Evolutionary conservation across 2,797 vertebrate species (phyloP).

Genomic region (Dicrostonyx torquatus): DNA sequence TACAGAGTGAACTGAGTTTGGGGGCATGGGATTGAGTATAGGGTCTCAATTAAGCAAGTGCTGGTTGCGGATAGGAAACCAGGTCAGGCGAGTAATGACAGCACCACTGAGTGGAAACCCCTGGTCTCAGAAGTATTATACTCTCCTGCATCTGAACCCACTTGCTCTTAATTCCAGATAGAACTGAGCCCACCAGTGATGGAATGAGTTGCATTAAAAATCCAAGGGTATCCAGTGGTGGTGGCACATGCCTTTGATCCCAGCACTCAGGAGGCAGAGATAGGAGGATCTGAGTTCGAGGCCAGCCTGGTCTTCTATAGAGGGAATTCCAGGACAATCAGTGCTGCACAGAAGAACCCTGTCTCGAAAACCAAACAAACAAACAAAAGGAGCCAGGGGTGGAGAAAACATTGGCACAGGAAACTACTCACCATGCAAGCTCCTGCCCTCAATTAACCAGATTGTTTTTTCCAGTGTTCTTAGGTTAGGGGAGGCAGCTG

Average conservation of each 20-base stretch:
- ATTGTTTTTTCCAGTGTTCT: background rate
- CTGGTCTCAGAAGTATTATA: background rate
- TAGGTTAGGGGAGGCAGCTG: background rate
- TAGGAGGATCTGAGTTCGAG: background rate
- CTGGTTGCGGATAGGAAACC: no score
- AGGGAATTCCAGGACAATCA: background rate
- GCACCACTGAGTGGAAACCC: background rate
- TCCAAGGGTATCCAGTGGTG: background rate
- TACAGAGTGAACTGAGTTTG: background rate
- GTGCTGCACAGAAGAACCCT: background rate
- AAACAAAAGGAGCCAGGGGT: background rate
- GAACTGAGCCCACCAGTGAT: background rate
- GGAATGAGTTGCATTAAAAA: background rate
- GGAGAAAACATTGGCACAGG: background rate
- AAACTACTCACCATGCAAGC: background rate
- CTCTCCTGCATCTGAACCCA: background rate
- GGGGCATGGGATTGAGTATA: background rate
- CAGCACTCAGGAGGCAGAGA: background rate
- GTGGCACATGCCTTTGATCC: background rate
- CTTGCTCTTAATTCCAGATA: background rate
- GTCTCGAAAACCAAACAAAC: background rate
- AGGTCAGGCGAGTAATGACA: background rate
- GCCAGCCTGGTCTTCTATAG: background rate
- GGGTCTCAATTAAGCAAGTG: background rate
- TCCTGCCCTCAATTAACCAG: background rate